Evolutionary conservation across 2,797 vertebrate species (phyloP), one percentile per base, ranked within the genome.

Genomic region (Champsocephalus gunnari): DNA sequence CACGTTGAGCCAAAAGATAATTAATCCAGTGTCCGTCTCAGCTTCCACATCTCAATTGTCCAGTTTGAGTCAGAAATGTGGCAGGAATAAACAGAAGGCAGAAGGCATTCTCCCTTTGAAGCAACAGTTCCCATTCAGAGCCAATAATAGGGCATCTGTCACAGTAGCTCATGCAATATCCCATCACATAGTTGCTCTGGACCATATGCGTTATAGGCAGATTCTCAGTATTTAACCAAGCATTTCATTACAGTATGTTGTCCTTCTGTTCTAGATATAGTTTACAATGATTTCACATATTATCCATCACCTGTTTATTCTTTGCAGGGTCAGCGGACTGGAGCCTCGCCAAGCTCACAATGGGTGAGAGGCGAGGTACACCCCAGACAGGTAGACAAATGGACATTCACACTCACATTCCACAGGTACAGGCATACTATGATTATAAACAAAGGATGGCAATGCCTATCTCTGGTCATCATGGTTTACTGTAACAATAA

Each of bases 61-160:
- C 61, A 66, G 60, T 44, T 78, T 61, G 14, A 73, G 67, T 79
- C 50, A 70, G 70, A 86, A 75, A 72, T 69, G 32, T 71, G 71
- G 44, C 9, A 1, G 9, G 49, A 77, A 71, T 75, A 79, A 79
- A 76, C 55, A 81, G 73, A 83, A 49, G 34, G 57, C 71, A 89
- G 70, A 85, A 74, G 71, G 79, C 49, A 44, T 75, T 54, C 61
- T 64, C 72, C n/a, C 73, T 21, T 24, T 65, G 82, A 88, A 80
- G 73, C 71, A 73, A 76, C 78, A 78, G 68, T 67, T 67, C 79
- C 56, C 49, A 70, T 83, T 88, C 72, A 70, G 62, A 73, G 66
- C 53, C 66, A 83, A 63, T 84, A 80, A 72, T 60, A 54, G 79
- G 58, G 66, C 83, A 86, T 84, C 82, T 88, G 89, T 77, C 82